Conservation (phyloP, 2,113 vertebrate genomes). For the Zosterops hypoxanthus region DNA sequence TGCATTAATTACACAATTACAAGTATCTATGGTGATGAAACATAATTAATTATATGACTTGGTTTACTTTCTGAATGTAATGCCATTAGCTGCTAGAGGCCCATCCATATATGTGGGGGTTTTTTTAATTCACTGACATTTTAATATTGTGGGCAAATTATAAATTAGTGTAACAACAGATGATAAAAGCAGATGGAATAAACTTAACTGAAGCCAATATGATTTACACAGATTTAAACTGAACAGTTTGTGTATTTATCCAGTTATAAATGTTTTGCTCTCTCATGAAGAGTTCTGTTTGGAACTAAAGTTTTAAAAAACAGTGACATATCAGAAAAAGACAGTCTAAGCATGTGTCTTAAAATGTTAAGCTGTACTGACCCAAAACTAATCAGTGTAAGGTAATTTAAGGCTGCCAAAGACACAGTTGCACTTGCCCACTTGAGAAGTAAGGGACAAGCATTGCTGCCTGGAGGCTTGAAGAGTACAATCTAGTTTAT, state of each 20-base stretch:
- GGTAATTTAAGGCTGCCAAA: not conserved
- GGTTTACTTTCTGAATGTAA: constrained; percentile 38
- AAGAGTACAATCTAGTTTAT: not conserved
- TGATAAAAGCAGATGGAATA: constrained; percentile 78
- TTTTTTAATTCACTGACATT: constrained; percentile 67
- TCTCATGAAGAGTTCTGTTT: not conserved
- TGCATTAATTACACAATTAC: constrained; percentile 72
- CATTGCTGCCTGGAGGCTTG: not conserved
- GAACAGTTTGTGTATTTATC: constrained; percentile 61
- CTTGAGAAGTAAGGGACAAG: not conserved
- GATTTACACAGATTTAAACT: constrained; percentile 63
- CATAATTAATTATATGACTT: constrained; percentile 72
- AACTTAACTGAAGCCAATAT: constrained; percentile 66
- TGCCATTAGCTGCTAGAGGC: constrained; percentile 51
- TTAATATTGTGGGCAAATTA: constrained; percentile 65
- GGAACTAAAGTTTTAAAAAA: constrained; percentile 26
- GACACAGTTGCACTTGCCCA: not conserved
- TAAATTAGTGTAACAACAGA: constrained; percentile 72
- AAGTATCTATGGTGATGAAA: constrained; percentile 67
- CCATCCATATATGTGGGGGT: constrained; percentile 50
- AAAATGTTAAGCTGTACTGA: not conserved
- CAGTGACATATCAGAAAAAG: not conserved
- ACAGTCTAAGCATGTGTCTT: not conserved
- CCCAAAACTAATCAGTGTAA: not conserved
- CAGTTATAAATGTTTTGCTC: constrained; percentile 48